These are phyloP conservation scores for human DNA, from an alignment of 2,113 vertebrate species.

Conservation along the genomic window GRCh38 chr20:43075501-43076000, in stretches of 20 bases:
- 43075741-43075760: constrained; percentile 14
- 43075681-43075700: neutral
- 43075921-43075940: neutral
- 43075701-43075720: neutral
- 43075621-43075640: constrained; percentile 7
- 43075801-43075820: constrained; percentile 38
- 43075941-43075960: neutral
- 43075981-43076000: neutral
- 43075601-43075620: neutral
- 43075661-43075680: neutral
- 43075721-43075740: neutral
- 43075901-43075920: neutral
- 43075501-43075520: neutral
- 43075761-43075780: neutral
- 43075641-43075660: neutral
- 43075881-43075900: constrained; percentile 39
- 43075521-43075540: neutral
- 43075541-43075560: neutral
- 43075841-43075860: constrained; percentile 10
- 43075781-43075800: neutral
- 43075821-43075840: neutral
- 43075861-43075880: neutral
- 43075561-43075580: neutral
- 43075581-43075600: neutral
- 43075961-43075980: neutral